A percentile compares a stretch with the other conserved stretches of the same genome.
Conservation (phyloP, 2,113 vertebrate genomes). For the Nanorana parkeri region DNA sequence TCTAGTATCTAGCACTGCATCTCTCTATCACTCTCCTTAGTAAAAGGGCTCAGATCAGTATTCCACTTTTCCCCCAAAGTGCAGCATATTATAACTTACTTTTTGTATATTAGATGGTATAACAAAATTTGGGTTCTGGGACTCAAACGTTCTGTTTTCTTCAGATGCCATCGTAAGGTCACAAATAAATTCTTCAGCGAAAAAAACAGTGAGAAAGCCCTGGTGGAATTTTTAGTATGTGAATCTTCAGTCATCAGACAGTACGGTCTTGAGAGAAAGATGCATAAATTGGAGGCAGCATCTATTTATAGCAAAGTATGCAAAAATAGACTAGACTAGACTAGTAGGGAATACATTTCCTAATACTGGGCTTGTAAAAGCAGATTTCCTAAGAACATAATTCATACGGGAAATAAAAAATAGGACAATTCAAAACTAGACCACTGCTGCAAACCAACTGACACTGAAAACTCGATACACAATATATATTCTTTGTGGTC, state of each 20-base stretch:
- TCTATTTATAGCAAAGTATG: background rate
- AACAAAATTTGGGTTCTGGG: background rate
- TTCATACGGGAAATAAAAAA: background rate
- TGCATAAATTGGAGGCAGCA: background rate
- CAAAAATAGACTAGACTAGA: too few species aligned
- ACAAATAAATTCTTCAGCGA: background rate
- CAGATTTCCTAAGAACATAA: background rate
- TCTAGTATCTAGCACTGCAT: too few species aligned
- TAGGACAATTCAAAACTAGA: too few species aligned
- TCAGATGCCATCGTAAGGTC: background rate
- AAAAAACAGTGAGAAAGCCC: background rate
- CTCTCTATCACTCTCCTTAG: too few species aligned
- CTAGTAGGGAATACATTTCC: too few species aligned
- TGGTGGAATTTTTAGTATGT: conserved; percentile 5
- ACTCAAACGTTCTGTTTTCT: background rate
- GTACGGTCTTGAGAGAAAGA: background rate
- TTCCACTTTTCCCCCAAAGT: too few species aligned
- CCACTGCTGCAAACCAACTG: too few species aligned
- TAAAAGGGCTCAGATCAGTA: too few species aligned
- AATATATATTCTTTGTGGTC: too few species aligned
- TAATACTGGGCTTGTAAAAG: too few species aligned
- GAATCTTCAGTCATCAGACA: background rate
- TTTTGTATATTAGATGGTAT: background rate
- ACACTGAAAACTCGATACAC: too few species aligned
- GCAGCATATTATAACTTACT: background rate